Conservation (phyloP, 2,113 vertebrate species). For the Antennarius striatus region DNA sequence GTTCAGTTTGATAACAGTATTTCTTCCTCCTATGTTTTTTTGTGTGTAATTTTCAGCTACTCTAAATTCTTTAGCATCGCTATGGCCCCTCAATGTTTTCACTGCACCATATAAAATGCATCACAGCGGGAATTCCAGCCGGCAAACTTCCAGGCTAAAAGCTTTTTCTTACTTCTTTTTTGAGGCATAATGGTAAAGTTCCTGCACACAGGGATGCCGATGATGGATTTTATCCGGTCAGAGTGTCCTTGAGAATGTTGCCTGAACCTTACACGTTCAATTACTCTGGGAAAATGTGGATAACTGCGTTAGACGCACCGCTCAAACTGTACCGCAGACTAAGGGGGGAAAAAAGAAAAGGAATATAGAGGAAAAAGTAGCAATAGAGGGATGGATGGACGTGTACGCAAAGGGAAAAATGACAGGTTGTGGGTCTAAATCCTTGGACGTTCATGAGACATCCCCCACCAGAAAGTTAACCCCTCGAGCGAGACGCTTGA, state of each 20-base stretch:
- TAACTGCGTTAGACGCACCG: conserved; percentile 7
- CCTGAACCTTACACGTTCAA: conserved; percentile 1
- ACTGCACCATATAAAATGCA: conserved; percentile 37
- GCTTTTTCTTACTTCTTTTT: conserved; percentile 7
- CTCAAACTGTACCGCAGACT: background rate
- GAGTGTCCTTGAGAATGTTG: background rate
- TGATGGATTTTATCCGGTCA: conserved; percentile 36
- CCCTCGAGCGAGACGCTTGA: conserved; percentile 52
- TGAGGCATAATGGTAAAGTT: conserved; percentile 42
- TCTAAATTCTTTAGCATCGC: conserved; percentile 2
- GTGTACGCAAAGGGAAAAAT: background rate
- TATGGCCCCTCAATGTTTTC: conserved; percentile 8
- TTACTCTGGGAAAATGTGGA: background rate
- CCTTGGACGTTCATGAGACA: conserved; percentile 20
- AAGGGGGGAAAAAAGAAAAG: background rate
- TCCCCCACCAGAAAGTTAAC: conserved; percentile 21
- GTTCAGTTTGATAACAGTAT: too few species aligned
- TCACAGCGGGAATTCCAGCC: conserved; percentile 43
- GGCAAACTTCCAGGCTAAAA: conserved; percentile 44
- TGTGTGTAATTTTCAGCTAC: conserved; percentile 17
- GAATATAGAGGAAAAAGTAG: background rate
- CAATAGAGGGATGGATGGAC: background rate
- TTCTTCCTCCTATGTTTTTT: background rate
- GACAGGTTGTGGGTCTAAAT: conserved; percentile 24
- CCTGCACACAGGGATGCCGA: conserved; percentile 28